A percentile compares a stretch with the other conserved stretches of the same genome.
Evolutionary conservation across 2,888 invertebrate genomes (phyloP).

Genomic region (Dusona sp.): DNA sequence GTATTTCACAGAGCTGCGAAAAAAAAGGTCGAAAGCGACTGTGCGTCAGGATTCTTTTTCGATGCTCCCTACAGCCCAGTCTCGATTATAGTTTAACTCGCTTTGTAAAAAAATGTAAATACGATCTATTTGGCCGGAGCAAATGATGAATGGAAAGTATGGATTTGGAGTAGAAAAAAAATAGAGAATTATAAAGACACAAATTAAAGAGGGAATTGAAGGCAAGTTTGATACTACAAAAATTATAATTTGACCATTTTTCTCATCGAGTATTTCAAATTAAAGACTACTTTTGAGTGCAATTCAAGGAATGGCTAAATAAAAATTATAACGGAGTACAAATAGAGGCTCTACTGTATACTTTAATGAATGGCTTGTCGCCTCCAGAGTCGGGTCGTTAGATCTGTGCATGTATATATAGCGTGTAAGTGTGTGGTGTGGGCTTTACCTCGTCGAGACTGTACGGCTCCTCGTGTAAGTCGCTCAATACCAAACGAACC

Average conservation of each 20-base stretch:
- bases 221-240: background rate
- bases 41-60: conserved; percentile 11
- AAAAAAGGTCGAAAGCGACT: conserved; percentile 17
- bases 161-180: background rate
- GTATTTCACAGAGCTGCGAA: conserved; percentile 84
- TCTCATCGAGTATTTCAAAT: background rate
- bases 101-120: background rate
- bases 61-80: conserved; percentile 12
- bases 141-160: background rate
- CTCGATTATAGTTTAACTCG: background rate
- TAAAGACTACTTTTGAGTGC: background rate
- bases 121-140: background rate
- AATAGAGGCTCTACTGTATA: conserved; percentile 24
- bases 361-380: conserved; percentile 34
- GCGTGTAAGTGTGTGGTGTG: background rate
- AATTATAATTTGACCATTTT: background rate
- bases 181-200: background rate
- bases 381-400: background rate
- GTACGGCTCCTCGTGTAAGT: conserved; percentile 89
- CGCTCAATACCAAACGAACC: conserved; percentile 88
- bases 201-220: background rate
- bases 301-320: background rate
- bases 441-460: conserved; percentile 88
- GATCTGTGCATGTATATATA: background rate
- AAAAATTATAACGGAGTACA: background rate